Percentiles rank a stretch among this genome's conserved stretches.
phyloP scores from a whole-genome alignment of 2,113 vertebrate species.

The Lutjanus erythropterus region DNA sequence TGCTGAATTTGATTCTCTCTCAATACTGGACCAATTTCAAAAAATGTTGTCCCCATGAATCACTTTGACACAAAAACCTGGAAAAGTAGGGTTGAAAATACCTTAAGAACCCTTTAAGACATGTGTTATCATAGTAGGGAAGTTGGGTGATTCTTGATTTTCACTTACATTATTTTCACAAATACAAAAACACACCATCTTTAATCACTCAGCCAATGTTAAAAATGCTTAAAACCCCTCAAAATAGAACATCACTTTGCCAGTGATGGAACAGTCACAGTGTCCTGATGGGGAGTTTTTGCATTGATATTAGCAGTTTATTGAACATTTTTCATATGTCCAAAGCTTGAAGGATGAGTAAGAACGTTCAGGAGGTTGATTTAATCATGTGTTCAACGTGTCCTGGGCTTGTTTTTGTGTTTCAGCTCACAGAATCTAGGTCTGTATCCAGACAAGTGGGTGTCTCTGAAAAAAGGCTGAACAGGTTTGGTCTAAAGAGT shows the following conservation, averaged over 20 bases:
- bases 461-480: not conserved
- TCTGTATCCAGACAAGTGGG: conserved; percentile 11
- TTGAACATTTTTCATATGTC: not conserved
- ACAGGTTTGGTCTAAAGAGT: not conserved
- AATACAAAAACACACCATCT: not conserved
- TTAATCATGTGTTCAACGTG: no score
- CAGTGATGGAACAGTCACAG: not conserved
- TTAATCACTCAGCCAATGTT: not conserved
- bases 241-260: not conserved
- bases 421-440: not conserved
- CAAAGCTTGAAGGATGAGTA: not conserved
- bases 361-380: not conserved
- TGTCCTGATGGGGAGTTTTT: not conserved
- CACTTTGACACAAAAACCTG: no score
- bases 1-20: no score
- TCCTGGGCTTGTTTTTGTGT: not conserved
- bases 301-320: not conserved
- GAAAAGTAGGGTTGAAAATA: no score
- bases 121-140: not conserved
- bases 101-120: no score
- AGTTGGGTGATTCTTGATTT: not conserved
- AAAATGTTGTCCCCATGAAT: no score
- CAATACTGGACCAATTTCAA: no score
- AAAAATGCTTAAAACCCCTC: not conserved
- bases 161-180: not conserved